phyloP scores from a whole-genome alignment of 2,888 invertebrate genomes.

The Athalia rosae region DNA sequence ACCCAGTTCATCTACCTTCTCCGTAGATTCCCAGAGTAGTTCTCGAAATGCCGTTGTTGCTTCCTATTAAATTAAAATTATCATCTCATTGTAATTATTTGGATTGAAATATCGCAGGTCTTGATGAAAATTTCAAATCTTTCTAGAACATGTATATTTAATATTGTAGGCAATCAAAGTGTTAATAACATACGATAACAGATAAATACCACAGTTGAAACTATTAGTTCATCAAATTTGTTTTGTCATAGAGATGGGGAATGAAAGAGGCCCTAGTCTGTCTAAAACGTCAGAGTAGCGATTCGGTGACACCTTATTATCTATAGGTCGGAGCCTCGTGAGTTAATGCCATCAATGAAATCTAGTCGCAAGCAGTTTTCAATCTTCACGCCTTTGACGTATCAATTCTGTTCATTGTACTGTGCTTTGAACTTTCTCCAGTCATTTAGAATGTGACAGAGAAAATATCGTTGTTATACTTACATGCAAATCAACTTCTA shows the following conservation, averaged over 20 bases:
- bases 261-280: conserved; percentile 12
- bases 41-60: conserved; percentile 88
- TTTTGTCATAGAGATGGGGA: not conserved
- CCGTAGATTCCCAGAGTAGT: conserved; percentile 87
- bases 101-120: too few relatives aligned
- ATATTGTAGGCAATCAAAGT: too few relatives aligned
- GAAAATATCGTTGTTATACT: conserved; percentile 64
- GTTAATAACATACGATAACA: too few relatives aligned
- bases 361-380: conserved; percentile 59
- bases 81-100: not conserved
- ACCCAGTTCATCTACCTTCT: conserved; percentile 86
- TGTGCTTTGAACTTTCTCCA: not conserved
- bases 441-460: not conserved
- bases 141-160: too few relatives aligned
- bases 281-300: conserved; percentile 14
- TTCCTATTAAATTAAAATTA: conserved; percentile 76
- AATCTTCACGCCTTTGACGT: conserved; percentile 33
- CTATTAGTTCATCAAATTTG: not conserved
- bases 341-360: conserved; percentile 63
- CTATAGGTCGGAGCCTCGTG: conserved; percentile 60
- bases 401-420: conserved; percentile 37
- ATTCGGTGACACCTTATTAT: conserved; percentile 56
- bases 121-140: not conserved
- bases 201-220: not conserved
- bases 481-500: conserved; percentile 92